phyloP scores from a whole-genome alignment of 2,888 invertebrate genomes.

The Rutpela maculata region DNA sequence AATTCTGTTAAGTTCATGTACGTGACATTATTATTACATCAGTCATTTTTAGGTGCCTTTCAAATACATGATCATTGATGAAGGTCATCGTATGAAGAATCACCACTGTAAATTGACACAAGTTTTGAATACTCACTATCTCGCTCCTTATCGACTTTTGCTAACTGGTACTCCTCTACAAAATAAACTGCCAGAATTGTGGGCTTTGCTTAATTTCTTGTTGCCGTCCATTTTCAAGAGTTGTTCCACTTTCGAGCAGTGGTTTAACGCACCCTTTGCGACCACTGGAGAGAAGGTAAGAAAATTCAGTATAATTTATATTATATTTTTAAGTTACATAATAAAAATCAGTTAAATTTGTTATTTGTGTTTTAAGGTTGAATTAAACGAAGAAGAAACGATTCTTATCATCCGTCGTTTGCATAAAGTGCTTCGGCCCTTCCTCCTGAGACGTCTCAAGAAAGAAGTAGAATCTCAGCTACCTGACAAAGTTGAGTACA shows the following conservation, averaged over 20 bases:
- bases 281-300: conserved; percentile 96
- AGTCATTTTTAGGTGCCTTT: conserved; percentile 83
- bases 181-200: conserved; percentile 98
- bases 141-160: conserved; percentile 95
- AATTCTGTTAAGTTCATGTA: neutral
- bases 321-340: no score
- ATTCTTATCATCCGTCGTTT: conserved; percentile 99
- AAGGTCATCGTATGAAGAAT: conserved; percentile 99
- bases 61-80: conserved; percentile 99
- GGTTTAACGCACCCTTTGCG: conserved; percentile 99
- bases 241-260: conserved; percentile 98
- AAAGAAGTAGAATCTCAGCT: conserved; percentile 99
- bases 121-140: conserved; percentile 97
- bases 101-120: conserved; percentile 99
- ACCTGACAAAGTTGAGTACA: conserved; percentile 99
- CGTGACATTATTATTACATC: neutral
- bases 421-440: conserved; percentile 98
- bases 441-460: conserved; percentile 96
- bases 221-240: conserved; percentile 99
- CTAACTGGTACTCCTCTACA: conserved; percentile 97
- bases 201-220: conserved; percentile 98
- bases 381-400: conserved; percentile 99
- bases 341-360: no score
- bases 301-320: neutral
- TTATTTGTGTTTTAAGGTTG: conserved; percentile 80